Conservation (phyloP, 1,140 invertebrate genomes). For the Micrasema minimum region DNA sequence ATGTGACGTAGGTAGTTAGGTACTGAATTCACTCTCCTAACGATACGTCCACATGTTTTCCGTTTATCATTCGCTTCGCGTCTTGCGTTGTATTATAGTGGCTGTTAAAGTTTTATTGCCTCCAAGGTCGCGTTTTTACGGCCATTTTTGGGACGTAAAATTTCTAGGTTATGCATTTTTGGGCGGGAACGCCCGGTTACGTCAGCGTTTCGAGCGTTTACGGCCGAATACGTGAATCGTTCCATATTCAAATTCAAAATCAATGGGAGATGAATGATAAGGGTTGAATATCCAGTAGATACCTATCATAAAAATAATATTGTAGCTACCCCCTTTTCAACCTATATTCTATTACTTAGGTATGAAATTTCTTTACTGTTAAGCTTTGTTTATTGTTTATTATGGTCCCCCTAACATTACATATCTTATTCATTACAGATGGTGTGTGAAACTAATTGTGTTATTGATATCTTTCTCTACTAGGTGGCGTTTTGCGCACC, state of each 20-base stretch:
- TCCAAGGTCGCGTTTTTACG: conserved; percentile 68
- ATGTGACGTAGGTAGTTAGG: conserved; percentile 4
- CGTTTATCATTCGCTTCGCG: conserved; percentile 48
- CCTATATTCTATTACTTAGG: no score
- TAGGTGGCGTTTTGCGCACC: no score
- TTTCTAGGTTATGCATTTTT: conserved; percentile 55
- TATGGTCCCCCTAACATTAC: no score
- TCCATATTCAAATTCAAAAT: conserved; percentile 21
- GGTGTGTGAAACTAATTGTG: no score
- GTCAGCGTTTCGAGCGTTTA: conserved; percentile 22
- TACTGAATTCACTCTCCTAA: conserved; percentile 18
- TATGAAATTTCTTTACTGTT: no score
- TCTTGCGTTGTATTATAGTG: conserved; percentile 53
- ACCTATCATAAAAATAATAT: no score
- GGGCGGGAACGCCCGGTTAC: conserved; percentile 11
- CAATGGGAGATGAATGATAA: conserved; percentile 9
- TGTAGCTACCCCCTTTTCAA: no score
- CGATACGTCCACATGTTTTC: conserved; percentile 13
- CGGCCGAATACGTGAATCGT: conserved; percentile 23
- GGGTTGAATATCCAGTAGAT: not conserved
- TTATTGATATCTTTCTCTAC: no score
- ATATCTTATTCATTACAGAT: no score
- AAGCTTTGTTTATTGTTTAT: no score
- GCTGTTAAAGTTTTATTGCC: conserved; percentile 69
- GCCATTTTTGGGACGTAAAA: conserved; percentile 66